Conservation (phyloP, 2,888 invertebrate species). For the Leucoma salicis region DNA sequence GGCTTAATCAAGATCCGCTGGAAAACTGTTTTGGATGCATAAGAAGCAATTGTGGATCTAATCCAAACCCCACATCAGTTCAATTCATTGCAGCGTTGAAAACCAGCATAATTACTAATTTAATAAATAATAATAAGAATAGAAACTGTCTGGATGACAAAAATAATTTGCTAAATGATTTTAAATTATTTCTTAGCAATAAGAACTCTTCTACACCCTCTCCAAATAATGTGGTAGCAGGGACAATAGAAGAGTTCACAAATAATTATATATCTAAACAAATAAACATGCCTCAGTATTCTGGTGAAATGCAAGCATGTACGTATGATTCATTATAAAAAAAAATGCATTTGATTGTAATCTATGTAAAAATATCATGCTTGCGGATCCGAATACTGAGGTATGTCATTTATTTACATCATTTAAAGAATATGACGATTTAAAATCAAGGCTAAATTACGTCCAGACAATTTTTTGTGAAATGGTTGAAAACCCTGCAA, state of each 20-base stretch:
- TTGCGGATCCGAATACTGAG: background rate
- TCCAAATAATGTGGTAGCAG: too few relatives aligned
- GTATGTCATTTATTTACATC: background rate
- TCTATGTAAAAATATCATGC: too few relatives aligned
- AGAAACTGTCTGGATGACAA: slow-evolving; percentile 13
- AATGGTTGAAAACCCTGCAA: background rate
- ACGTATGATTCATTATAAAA: slow-evolving; percentile 8
- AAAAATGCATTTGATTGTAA: too few relatives aligned
- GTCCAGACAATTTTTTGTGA: background rate
- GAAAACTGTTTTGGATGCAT: slow-evolving; percentile 22
- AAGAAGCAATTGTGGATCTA: slow-evolving; percentile 20
- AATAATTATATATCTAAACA: too few relatives aligned
- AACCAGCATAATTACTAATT: slow-evolving; percentile 17
- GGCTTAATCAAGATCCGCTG: slow-evolving; percentile 28
- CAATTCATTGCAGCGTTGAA: slow-evolving; percentile 23
- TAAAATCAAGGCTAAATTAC: background rate
- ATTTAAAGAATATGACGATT: background rate
- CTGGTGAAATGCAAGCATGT: slow-evolving; percentile 15
- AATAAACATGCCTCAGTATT: background rate
- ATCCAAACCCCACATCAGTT: slow-evolving; percentile 16
- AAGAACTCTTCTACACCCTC: too few relatives aligned
- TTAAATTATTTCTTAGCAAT: background rate
- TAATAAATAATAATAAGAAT: slow-evolving; percentile 8
- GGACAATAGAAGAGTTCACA: background rate
- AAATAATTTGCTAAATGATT: slow-evolving; percentile 5